These are phyloP conservation scores for Anagrus nilaparvatae DNA, from an alignment of 1,140 invertebrate species.

Conservation along the genomic window DNA sequence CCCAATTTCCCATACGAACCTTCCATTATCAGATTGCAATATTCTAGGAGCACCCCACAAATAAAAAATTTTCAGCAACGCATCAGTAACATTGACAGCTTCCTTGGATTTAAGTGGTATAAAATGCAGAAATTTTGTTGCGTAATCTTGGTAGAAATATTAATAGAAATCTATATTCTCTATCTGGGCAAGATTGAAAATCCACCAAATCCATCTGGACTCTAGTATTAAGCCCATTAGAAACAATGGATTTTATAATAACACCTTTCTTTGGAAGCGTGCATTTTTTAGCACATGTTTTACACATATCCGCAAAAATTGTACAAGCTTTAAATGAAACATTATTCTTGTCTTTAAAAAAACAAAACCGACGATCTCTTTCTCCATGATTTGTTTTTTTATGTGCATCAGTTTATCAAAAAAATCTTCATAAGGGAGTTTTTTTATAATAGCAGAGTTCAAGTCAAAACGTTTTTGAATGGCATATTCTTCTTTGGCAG, in stretches of 20 bases:
- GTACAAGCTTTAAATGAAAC: not conserved
- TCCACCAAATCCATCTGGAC: constrained; percentile 29
- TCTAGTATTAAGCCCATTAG: constrained; percentile 16
- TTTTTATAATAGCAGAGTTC: no score
- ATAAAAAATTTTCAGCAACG: constrained; percentile 34
- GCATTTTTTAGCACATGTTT: not conserved
- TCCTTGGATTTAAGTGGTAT: constrained; percentile 31
- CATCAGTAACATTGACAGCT: constrained; percentile 29
- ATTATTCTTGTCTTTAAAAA: not conserved
- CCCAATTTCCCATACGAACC: no score
- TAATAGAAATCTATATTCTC: constrained; percentile 28
- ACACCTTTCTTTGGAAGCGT: constrained; percentile 5
- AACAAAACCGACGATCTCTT: not conserved
- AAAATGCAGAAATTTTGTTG: constrained; percentile 37
- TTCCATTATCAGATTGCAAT: no score
- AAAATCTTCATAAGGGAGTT: no score
- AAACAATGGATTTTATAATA: constrained; percentile 17
- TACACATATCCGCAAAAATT: not conserved
- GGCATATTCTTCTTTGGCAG: no score
- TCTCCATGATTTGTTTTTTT: no score
- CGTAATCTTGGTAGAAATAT: constrained; percentile 39
- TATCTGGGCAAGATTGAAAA: constrained; percentile 25
- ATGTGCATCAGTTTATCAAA: no score
- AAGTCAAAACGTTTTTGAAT: no score
- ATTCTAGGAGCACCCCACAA: constrained; percentile 32